Base-by-base conservation (phyloP, 2,113 vertebrate genomes). In the Brachionichthys hirsutus region DNA sequence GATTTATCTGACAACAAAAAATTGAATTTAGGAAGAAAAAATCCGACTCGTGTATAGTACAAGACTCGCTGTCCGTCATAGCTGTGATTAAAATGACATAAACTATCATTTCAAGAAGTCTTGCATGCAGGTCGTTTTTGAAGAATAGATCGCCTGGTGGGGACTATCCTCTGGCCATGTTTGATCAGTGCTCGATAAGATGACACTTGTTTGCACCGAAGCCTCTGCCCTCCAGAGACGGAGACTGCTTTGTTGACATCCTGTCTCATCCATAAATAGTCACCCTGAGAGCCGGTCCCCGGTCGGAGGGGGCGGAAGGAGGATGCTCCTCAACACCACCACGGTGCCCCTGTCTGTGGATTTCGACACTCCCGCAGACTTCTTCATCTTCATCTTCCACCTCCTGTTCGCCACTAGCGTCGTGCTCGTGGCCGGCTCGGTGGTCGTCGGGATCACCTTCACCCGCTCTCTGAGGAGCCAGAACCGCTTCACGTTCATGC, bases 401-500 rank as follows among this genome's bases (percentile, higher is more conserved):
- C 74, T 90, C 2, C 15, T 90, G 20, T 91, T 92, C 30, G 91
- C 84, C 66, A 88, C 91, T 0, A 74, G 80, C 53, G 77, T 88
- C 6, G 81, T 78, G 66, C 73, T 88, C 4, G 72, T 91, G 1
- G 90, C 90, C 19, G 85, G 89, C 19, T 92, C 91, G 0, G 90
- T 91, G 47, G 87, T 84, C 9, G 7, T 91, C 12, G 84, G 76
- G 2, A 92, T 92, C 16, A 51, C 81, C 3, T 80, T 59, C 58
- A 89, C 79, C 0, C 67, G 75, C 3, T 77, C 57, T 7, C 81
- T 92, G 68, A 86, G 90, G 14, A 52, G 43, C 17, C 89, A 92
- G 78, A 92, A 92, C 83, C 89, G 91, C 2, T 92, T 92, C 30
- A 70, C 90, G 9, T 92, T 92, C 74, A 92, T 92, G 91, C 68